Evolutionary conservation across 2,113 vertebrate species (phyloP).

Genomic region (Dasypus novemcinctus): DNA sequence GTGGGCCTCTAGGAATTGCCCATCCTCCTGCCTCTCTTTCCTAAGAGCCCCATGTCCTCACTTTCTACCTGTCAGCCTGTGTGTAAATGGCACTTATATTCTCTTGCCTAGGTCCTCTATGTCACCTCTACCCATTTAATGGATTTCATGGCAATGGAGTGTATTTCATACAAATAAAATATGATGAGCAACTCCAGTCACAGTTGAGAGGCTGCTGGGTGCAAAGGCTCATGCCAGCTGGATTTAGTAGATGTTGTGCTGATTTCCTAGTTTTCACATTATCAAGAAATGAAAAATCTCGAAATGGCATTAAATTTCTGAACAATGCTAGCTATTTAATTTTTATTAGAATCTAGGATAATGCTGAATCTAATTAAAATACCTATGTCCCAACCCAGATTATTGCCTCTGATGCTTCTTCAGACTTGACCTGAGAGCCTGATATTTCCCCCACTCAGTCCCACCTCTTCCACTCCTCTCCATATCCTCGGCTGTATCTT

Average conservation of each 20-base stretch:
- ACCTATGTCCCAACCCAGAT: not conserved
- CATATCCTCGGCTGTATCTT: not conserved
- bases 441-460: not conserved
- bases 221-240: not conserved
- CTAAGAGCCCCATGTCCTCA: not conserved
- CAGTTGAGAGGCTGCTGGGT: not conserved
- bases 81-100: not conserved
- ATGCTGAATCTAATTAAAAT: conserved; percentile 15
- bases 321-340: conserved; percentile 24
- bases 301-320: conserved; percentile 35
- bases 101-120: not conserved
- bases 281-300: conserved; percentile 46
- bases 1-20: not conserved
- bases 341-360: conserved; percentile 45
- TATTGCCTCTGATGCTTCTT: not conserved
- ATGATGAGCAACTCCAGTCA: not conserved
- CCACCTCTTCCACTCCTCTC: not conserved
- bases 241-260: not conserved
- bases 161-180: not conserved
- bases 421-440: not conserved
- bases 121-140: not conserved
- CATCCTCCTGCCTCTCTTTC: not conserved
- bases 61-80: not conserved
- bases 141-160: not conserved
- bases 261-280: not conserved